Base-by-base conservation (phyloP, 2,113 vertebrate genomes). In the Periophthalmus modestus region DNA sequence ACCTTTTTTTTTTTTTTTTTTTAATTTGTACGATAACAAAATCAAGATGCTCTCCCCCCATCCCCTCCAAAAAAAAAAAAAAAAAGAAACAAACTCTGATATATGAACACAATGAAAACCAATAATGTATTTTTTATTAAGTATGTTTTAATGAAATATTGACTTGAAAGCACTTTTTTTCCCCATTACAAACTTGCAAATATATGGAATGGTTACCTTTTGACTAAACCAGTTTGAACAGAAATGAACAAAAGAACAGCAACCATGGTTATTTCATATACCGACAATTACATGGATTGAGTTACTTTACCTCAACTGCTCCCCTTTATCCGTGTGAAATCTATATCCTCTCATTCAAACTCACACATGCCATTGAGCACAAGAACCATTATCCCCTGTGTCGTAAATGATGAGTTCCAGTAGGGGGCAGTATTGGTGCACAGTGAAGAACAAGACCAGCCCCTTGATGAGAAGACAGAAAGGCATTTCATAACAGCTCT, bases 361-460 rank as follows among this genome's bases (percentile, higher is more conserved):
- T 63, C 68, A 68, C 19, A 74, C 21, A 36, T 9, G 36, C 43
- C 4, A 67, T n/a, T n/a, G 72, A 68, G 36, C 67, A 43, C 66
- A 63, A 57, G 7, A 47, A 21, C 23, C n/a, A n/a, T 7, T 14
- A 28, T 33, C 18, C 19, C 18, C 15, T 50, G 14, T 73, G 75
- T 52, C 74, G 54, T 36, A 46, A 36, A 1, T 28, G n/a, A 0
- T 28, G 39, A 3, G 0, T 5, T 28, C 33, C 89, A 83, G 71
- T 66, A 87, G 90, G 84, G 87, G 84, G 69, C 89, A 92, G 66
- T 90, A 77, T 87, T 71, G 80, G 16, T 43, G 66, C 85, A 83
- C 39, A 33, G 13, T 0, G 16, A 0, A 14, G 10, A 21, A 16
- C 43, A 1, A n/a, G 69, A 9, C n/a, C 33, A 69, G 50, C 70